phyloP scores from a whole-genome alignment of 2,113 vertebrate species.

The Onychostruthus taczanowskii region DNA sequence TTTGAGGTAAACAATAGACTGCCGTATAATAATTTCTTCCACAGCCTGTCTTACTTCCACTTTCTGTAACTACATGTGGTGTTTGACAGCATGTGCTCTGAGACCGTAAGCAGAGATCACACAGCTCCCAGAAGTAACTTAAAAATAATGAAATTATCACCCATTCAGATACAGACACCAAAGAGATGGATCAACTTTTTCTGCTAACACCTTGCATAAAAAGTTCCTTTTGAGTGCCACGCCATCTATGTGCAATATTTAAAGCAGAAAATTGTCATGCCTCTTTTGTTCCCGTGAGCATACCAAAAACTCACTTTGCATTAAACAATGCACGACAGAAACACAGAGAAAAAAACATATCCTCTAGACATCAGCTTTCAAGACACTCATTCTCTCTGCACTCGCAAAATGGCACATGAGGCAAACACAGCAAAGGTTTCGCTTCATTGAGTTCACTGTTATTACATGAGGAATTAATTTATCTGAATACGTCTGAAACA shows the following conservation, averaged over 20 bases:
- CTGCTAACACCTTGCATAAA: slow-evolving; percentile 10
- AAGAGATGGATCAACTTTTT: neutral
- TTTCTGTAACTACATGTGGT: slow-evolving; percentile 24
- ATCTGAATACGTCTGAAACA: neutral
- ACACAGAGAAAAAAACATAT: neutral
- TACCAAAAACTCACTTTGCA: neutral
- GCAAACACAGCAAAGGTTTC: neutral
- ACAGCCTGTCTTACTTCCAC: neutral
- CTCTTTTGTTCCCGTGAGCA: neutral
- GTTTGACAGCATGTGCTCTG: slow-evolving; percentile 19
- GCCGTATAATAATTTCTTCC: neutral
- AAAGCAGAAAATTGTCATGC: neutral
- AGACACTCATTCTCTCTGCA: neutral
- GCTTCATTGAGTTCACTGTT: neutral
- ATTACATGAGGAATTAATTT: neutral
- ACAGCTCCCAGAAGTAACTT: neutral
- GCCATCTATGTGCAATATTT: neutral
- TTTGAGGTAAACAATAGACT: slow-evolving; percentile 5
- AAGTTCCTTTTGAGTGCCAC: neutral
- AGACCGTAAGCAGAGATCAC: neutral
- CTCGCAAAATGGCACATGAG: neutral
- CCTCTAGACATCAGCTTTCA: neutral
- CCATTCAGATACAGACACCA: neutral
- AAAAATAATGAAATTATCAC: slow-evolving; percentile 35
- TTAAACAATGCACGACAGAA: neutral